Conservation (phyloP, 1,140 invertebrate species). For the Choristoneura fumiferana region DNA sequence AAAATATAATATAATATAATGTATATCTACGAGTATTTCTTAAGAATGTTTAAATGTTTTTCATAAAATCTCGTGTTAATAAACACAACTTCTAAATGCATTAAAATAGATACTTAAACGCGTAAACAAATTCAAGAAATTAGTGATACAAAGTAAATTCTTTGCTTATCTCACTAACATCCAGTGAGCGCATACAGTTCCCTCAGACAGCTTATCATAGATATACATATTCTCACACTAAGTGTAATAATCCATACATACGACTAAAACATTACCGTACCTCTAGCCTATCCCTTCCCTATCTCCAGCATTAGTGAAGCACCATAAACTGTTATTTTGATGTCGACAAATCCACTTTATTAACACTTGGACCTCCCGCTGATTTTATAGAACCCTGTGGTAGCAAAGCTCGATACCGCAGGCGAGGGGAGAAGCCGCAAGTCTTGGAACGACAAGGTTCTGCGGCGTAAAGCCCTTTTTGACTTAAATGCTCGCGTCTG, state of each 20-base stretch:
- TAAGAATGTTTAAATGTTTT: no score
- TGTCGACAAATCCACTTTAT: slow-evolving; percentile 76
- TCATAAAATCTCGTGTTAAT: no score
- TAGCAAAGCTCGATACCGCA: slow-evolving; percentile 30
- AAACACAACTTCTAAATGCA: no score
- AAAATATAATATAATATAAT: no score
- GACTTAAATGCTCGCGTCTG: slow-evolving; percentile 66
- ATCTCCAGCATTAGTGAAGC: slow-evolving; percentile 56
- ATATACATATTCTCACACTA: neutral
- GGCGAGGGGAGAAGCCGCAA: slow-evolving; percentile 41
- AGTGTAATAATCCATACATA: slow-evolving; percentile 14
- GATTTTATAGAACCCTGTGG: slow-evolving; percentile 55
- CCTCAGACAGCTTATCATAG: no score
- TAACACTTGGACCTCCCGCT: slow-evolving; percentile 65
- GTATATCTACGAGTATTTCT: no score
- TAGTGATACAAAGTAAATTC: no score
- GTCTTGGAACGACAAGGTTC: slow-evolving; percentile 58
- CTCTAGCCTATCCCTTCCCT: slow-evolving; percentile 3
- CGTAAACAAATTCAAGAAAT: no score
- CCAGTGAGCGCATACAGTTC: no score
- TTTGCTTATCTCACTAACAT: no score
- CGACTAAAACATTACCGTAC: slow-evolving; percentile 12
- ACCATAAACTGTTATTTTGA: slow-evolving; percentile 70
- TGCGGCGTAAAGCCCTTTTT: slow-evolving; percentile 51
- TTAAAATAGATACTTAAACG: no score